Evolutionary conservation across 2,797 vertebrate genomes (phyloP).

Genomic region (Rhodeus uyekii): DNA sequence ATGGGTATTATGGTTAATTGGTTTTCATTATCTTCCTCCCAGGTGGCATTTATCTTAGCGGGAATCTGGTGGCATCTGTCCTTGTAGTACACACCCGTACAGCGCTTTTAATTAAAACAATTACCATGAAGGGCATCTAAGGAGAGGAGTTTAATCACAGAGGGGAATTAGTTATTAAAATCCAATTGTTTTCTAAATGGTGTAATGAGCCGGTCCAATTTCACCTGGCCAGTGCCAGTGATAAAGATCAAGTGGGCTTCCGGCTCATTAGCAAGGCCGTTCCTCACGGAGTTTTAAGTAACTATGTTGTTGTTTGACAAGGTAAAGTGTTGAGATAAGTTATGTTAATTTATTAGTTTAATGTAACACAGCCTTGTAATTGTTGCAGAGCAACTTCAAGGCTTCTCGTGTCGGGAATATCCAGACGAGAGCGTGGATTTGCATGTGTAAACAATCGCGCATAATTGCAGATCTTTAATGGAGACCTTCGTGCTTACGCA

Average conservation of each 20-base stretch:
- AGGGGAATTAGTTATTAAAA: slow-evolving; percentile 51
- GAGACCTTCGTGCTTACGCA: not conserved
- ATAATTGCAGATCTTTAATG: not conserved
- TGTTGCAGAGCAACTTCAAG: slow-evolving; percentile 1
- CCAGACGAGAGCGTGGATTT: not conserved
- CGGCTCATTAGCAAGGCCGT: not conserved
- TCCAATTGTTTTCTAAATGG: slow-evolving; percentile 52
- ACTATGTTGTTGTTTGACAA: slow-evolving; percentile 25
- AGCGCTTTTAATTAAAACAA: slow-evolving; percentile 61
- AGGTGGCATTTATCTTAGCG: slow-evolving; percentile 57
- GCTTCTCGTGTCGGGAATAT: not conserved
- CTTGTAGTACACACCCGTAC: slow-evolving; percentile 53
- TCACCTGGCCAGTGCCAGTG: slow-evolving; percentile 1
- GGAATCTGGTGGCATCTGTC: slow-evolving; percentile 66
- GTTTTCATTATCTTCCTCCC: slow-evolving; percentile 56
- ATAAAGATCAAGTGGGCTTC: slow-evolving; percentile 19
- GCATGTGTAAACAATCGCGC: not conserved
- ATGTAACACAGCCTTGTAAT: slow-evolving; percentile 14
- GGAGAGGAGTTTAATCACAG: slow-evolving; percentile 47
- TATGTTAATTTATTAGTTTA: slow-evolving; percentile 22
- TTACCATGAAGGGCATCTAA: slow-evolving; percentile 60
- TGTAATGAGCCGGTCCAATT: slow-evolving; percentile 35
- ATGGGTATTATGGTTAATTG: slow-evolving; percentile 62
- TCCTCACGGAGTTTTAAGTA: slow-evolving; percentile 23
- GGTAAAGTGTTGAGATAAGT: slow-evolving; percentile 25